phyloP scores from a whole-genome alignment of 1,140 invertebrate species.

The Sarcophaga peregrina region DNA sequence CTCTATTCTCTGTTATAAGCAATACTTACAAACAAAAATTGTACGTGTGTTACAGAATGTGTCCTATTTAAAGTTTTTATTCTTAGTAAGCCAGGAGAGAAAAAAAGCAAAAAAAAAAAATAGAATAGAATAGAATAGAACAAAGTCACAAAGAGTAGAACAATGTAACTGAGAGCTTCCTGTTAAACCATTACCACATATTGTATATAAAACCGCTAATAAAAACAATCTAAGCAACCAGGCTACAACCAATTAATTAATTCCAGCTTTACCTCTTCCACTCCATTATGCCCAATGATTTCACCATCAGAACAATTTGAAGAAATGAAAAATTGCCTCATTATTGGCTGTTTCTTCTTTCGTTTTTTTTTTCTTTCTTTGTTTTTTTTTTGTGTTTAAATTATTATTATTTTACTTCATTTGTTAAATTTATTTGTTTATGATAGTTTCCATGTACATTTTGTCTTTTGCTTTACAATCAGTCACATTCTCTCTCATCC shows the following conservation, averaged over 20 bases:
- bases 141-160: neutral
- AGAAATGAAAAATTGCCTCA: neutral
- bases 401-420: neutral
- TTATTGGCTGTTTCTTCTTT: neutral
- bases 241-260: neutral
- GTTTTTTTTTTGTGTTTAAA: neutral
- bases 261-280: neutral
- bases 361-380: neutral
- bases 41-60: slow-evolving; percentile 32
- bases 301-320: neutral
- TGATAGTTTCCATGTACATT: neutral
- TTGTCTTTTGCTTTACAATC: neutral
- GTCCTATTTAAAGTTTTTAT: slow-evolving; percentile 31
- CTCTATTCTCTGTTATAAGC: neutral
- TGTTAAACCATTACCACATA: neutral
- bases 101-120: neutral
- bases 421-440: neutral
- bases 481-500: neutral
- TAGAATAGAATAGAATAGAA: neutral
- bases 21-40: neutral
- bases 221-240: neutral
- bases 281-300: neutral
- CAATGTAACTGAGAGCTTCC: slow-evolving; percentile 24
- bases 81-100: neutral
- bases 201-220: neutral